These are phyloP conservation scores for Tetraodon nigroviridis DNA, from an alignment of 2,113 vertebrate species.

Conservation along the genomic window DNA sequence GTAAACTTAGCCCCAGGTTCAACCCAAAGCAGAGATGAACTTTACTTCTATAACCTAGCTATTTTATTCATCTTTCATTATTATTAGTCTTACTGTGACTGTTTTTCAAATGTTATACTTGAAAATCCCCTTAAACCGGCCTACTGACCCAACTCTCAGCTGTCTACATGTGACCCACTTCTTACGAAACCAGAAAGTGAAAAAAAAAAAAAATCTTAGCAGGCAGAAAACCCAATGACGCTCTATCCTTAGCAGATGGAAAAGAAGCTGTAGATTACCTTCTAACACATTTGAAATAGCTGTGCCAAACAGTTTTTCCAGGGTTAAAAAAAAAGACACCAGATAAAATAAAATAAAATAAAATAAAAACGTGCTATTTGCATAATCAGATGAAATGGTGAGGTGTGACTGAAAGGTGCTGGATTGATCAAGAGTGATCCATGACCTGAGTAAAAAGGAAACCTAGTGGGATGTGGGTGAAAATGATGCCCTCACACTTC, in stretches of 20 bases:
- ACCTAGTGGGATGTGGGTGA: no score
- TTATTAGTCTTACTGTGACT: no score
- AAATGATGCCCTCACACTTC: neutral
- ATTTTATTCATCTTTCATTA: neutral
- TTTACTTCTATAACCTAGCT: conserved; percentile 37
- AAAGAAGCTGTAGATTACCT: neutral
- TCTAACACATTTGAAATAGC: neutral
- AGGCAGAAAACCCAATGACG: no score
- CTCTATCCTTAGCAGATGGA: neutral
- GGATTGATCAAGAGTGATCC: neutral
- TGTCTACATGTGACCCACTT: conserved; percentile 33
- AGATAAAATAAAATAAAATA: no score
- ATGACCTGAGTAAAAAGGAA: neutral
- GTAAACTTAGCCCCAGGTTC: conserved; percentile 41
- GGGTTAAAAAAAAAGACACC: no score
- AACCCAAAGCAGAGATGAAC: conserved; percentile 66
- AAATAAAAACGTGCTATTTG: no score
- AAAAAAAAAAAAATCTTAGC: neutral
- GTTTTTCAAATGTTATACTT: neutral
- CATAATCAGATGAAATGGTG: neutral
- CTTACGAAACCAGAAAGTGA: neutral
- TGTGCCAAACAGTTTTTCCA: neutral
- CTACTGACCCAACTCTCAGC: conserved; percentile 53
- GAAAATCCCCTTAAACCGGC: conserved; percentile 27
- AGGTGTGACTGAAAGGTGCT: neutral